A percentile compares a stretch with the other conserved stretches of the same genome.
These are phyloP conservation scores for Deilephila elpenor DNA, from an alignment of 2,888 invertebrate species.

Conservation along the genomic window DNA sequence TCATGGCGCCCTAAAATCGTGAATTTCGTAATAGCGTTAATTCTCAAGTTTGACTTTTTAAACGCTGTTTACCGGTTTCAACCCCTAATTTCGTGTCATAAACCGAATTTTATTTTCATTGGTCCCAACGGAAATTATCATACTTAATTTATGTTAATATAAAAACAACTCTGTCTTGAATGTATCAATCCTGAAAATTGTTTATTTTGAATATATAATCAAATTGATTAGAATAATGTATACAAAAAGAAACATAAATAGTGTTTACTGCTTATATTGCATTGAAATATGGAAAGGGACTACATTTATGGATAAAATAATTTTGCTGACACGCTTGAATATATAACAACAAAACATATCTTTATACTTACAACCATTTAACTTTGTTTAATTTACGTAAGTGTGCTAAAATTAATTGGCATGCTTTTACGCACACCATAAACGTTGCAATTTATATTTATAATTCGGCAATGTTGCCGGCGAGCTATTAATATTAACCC, in stretches of 20 bases:
- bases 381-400: neutral
- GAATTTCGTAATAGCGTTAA: slow-evolving; percentile 38
- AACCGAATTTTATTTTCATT: slow-evolving; percentile 9
- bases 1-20: slow-evolving; percentile 43
- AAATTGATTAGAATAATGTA: too few relatives aligned
- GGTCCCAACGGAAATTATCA: neutral
- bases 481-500: slow-evolving; percentile 68
- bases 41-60: slow-evolving; percentile 45
- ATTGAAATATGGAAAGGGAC: too few relatives aligned
- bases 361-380: too few relatives aligned
- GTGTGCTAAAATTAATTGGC: slow-evolving; percentile 45
- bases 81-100: slow-evolving; percentile 7
- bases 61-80: slow-evolving; percentile 35
- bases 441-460: slow-evolving; percentile 58
- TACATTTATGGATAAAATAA: too few relatives aligned
- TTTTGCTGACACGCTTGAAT: too few relatives aligned
- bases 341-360: too few relatives aligned
- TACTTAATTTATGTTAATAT: neutral
- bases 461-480: slow-evolving; percentile 67
- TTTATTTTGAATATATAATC: too few relatives aligned
- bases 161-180: too few relatives aligned
- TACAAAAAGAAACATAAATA: too few relatives aligned
- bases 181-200: too few relatives aligned
- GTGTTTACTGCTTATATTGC: too few relatives aligned
- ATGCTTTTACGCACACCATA: slow-evolving; percentile 40